Evolutionary conservation across 2,888 invertebrate species (phyloP).

Genomic region (Oligia fasciuncula): DNA sequence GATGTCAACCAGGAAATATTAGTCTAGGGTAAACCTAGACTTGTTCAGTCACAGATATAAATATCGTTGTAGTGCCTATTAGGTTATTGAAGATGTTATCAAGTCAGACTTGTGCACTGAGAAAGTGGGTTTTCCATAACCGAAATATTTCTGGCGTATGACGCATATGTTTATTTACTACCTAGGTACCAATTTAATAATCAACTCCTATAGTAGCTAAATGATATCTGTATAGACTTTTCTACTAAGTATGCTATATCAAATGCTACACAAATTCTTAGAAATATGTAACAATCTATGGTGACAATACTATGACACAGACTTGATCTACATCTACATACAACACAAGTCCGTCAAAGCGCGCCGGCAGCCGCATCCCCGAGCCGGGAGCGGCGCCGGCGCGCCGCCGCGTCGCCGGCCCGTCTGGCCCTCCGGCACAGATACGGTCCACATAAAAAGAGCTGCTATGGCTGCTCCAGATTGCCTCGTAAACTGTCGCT

Average conservation of each 20-base stretch:
- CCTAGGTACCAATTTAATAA: not conserved
- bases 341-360: constrained; percentile 12
- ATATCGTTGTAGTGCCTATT: not conserved
- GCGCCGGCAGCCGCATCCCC: constrained; percentile 49
- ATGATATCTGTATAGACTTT: not conserved
- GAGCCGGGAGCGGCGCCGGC: constrained; percentile 62
- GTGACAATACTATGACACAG: constrained; percentile 25
- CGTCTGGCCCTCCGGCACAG: constrained; percentile 79
- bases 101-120: not conserved
- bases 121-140: not conserved
- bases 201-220: not conserved
- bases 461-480: constrained; percentile 80
- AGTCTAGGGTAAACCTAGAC: constrained; percentile 2
- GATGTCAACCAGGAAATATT: constrained; percentile 39
- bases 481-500: constrained; percentile 80
- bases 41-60: constrained; percentile 12
- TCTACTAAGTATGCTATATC: not conserved
- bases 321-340: constrained; percentile 8
- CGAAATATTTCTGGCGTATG: not conserved
- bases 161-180: not conserved
- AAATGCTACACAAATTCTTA: not conserved
- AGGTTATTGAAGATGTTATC: not conserved
- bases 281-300: not conserved
- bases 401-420: constrained; percentile 81
- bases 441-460: constrained; percentile 74